Evolutionary conservation across 1,140 invertebrate genomes (phyloP).

Genomic region (Conus betulinus): DNA sequence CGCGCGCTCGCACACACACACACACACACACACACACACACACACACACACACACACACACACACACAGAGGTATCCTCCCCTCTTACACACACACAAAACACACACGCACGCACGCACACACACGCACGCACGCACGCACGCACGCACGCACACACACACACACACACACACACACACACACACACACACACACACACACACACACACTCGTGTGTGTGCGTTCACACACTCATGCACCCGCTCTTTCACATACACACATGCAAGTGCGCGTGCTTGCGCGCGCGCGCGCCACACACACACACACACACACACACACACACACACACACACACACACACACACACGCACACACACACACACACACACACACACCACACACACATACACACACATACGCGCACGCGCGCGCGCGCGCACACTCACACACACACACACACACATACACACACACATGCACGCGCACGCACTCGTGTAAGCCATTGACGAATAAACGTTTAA

Average conservation of each 20-base stretch:
- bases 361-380: too few species aligned
- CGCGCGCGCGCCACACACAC: too few species aligned
- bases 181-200: too few species aligned
- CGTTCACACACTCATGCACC: not conserved
- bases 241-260: not conserved
- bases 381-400: too few species aligned
- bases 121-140: conserved; percentile 22
- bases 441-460: not conserved
- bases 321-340: too few species aligned
- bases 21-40: not conserved
- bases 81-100: too few species aligned
- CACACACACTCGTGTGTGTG: not conserved
- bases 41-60: conserved; percentile 3
- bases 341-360: too few species aligned
- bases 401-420: too few species aligned
- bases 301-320: too few species aligned
- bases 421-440: not conserved
- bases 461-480: not conserved
- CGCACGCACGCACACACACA: conserved; percentile 20
- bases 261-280: too few species aligned
- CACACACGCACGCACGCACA: too few species aligned
- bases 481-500: not conserved
- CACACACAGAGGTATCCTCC: not conserved
- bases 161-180: conserved; percentile 3
- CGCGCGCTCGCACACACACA: too few species aligned